Percentiles rank a stretch among this genome's conserved stretches.
phyloP scores from a whole-genome alignment of 2,797 vertebrate genomes.

The Gastrophryne carolinensis region DNA sequence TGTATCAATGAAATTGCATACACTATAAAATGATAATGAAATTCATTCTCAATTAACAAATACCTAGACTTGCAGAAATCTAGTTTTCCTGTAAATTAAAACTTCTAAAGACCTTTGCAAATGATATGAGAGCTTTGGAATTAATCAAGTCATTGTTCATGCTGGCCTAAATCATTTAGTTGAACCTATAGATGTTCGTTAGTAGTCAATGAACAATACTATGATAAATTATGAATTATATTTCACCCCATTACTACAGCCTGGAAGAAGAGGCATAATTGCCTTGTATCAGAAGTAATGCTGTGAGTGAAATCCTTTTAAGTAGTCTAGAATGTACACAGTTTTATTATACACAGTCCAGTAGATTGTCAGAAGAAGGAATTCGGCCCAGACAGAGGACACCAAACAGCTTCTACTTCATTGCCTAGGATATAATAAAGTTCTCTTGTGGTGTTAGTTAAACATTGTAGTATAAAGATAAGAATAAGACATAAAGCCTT shows the following conservation, averaged over 20 bases:
- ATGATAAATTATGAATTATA: conserved; percentile 43
- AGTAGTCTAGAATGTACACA: conserved; percentile 48
- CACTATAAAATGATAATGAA: not conserved
- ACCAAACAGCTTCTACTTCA: conserved; percentile 48
- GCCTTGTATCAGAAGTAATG: conserved; percentile 44
- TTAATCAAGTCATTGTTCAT: not conserved
- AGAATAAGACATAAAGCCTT: conserved; percentile 50
- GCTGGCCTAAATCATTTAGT: conserved; percentile 6
- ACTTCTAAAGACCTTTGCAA: not conserved
- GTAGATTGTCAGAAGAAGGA: conserved; percentile 45
- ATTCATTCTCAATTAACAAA: not conserved
- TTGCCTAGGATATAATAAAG: conserved; percentile 47
- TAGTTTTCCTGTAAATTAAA: not conserved
- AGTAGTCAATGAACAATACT: conserved; percentile 31
- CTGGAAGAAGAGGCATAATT: conserved; percentile 52
- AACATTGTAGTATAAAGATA: conserved; percentile 58
- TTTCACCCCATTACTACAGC: conserved; percentile 44
- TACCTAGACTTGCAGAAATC: not conserved
- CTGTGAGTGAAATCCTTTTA: conserved; percentile 51
- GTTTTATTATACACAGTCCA: conserved; percentile 44
- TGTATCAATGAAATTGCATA: not conserved
- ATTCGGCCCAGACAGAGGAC: conserved; percentile 52
- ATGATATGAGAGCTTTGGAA: not conserved
- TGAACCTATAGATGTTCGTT: conserved; percentile 19
- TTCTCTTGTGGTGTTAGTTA: conserved; percentile 42